Conservation (phyloP, 2,888 invertebrate genomes). For the Baccha elongata region DNA sequence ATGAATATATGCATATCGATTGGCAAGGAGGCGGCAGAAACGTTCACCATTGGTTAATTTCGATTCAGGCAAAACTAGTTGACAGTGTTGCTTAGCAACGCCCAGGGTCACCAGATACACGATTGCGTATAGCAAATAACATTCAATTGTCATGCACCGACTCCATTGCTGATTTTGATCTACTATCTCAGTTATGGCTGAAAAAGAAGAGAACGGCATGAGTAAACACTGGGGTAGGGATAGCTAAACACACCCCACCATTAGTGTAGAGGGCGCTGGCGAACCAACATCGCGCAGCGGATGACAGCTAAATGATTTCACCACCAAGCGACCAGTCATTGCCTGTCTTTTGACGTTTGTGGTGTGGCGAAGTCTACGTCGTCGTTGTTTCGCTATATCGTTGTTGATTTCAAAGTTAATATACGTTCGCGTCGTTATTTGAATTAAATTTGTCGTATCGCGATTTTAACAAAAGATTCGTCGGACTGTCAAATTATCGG, state of each 20-base stretch:
- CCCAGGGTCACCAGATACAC: slow-evolving; percentile 75
- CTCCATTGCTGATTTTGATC: slow-evolving; percentile 69
- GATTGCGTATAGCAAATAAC: slow-evolving; percentile 55
- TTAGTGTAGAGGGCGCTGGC: slow-evolving; percentile 65
- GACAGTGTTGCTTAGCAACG: slow-evolving; percentile 81
- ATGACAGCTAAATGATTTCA: slow-evolving; percentile 64
- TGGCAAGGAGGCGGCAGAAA: slow-evolving; percentile 54
- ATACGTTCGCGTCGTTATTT: slow-evolving; percentile 38
- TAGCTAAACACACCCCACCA: slow-evolving; percentile 62
- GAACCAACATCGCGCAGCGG: slow-evolving; percentile 44
- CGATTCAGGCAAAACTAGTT: slow-evolving; percentile 76
- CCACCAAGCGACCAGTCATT: slow-evolving; percentile 67
- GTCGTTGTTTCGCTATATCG: slow-evolving; percentile 53
- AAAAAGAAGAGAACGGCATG: slow-evolving; percentile 48
- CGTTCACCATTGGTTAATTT: slow-evolving; percentile 49
- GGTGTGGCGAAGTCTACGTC: slow-evolving; percentile 69
- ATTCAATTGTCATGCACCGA: slow-evolving; percentile 61
- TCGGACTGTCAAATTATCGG: slow-evolving; percentile 29
- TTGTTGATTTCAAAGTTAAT: slow-evolving; percentile 32
- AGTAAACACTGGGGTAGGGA: slow-evolving; percentile 66
- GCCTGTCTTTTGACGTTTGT: slow-evolving; percentile 73
- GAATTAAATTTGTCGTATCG: slow-evolving; percentile 30
- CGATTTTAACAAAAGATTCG: slow-evolving; percentile 29
- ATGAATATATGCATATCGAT: slow-evolving; percentile 53
- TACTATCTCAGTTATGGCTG: slow-evolving; percentile 33